Conservation (phyloP, 1,140 invertebrate genomes). For the Arctopsyche grandis region DNA sequence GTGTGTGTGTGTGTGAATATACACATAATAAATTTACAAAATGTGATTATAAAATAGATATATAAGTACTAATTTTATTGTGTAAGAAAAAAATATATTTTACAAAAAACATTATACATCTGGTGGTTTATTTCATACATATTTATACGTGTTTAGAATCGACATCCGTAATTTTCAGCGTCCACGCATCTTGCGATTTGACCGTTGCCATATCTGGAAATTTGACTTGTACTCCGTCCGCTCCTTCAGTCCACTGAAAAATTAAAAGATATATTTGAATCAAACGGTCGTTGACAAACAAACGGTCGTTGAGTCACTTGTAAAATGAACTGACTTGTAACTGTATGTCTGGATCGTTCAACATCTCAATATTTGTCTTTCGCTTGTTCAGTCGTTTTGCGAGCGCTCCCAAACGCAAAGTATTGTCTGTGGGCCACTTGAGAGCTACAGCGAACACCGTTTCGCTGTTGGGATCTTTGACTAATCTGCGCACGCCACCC, state of each 20-base stretch:
- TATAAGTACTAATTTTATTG: not conserved
- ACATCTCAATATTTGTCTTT: constrained; percentile 58
- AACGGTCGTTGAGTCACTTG: no score
- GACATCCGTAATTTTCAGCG: constrained; percentile 55
- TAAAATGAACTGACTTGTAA: constrained; percentile 48
- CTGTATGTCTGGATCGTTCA: constrained; percentile 59
- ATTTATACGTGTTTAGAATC: not conserved
- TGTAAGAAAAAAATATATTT: constrained; percentile 8
- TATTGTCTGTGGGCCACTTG: constrained; percentile 72
- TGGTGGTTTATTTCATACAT: not conserved
- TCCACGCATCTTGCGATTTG: constrained; percentile 57
- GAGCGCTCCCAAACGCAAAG: constrained; percentile 65
- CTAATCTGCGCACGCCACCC: not conserved
- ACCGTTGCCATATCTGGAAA: constrained; percentile 57
- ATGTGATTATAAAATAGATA: constrained; percentile 2
- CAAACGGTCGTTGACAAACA: no score
- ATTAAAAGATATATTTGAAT: constrained; percentile 23
- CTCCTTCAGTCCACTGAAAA: constrained; percentile 48
- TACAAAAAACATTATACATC: constrained; percentile 23
- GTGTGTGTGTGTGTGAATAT: no score
- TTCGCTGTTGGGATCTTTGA: constrained; percentile 43
- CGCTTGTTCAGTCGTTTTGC: constrained; percentile 57
- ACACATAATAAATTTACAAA: not conserved
- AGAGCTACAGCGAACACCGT: constrained; percentile 74
- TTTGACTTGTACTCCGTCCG: constrained; percentile 37